Evolutionary conservation across 2,888 invertebrate genomes (phyloP).

Genomic region (Aproaerema taeniolella): DNA sequence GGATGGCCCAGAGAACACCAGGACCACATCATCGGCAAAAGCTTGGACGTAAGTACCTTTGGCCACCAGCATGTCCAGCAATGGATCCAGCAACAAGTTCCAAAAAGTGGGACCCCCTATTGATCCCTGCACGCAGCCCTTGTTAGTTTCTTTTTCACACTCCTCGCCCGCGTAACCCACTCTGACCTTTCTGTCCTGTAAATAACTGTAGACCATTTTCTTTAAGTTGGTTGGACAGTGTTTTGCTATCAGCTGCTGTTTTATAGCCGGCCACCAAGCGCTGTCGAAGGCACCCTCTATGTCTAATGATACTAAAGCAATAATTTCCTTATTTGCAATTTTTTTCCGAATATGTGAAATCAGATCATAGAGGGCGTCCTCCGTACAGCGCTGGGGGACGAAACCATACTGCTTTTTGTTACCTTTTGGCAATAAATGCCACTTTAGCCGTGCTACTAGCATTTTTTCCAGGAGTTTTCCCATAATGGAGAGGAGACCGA

Average conservation of each 20-base stretch:
- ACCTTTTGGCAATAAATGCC: background rate
- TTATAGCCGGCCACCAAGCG: too few species aligned
- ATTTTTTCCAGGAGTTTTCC: conserved; percentile 12
- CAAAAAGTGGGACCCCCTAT: too few species aligned
- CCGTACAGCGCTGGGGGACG: background rate
- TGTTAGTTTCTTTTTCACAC: too few species aligned
- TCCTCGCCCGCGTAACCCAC: too few species aligned
- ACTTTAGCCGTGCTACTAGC: background rate
- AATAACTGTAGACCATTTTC: background rate
- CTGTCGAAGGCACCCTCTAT: background rate
- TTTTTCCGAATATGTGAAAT: background rate
- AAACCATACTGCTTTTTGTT: background rate
- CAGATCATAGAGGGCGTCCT: background rate
- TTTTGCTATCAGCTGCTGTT: background rate
- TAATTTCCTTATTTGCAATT: background rate
- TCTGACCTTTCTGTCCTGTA: background rate
- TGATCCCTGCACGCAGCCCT: too few species aligned
- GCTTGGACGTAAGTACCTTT: too few species aligned
- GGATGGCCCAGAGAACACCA: too few species aligned
- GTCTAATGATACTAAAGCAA: background rate
- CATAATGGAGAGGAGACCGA: conserved; percentile 19
- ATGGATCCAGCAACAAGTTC: too few species aligned
- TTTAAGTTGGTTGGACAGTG: background rate
- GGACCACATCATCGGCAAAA: too few species aligned
- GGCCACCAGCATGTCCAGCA: too few species aligned